These are phyloP conservation scores for Notarius quadriscutis DNA, from an alignment of 2,113 vertebrate genomes.

Conservation along the genomic window DNA sequence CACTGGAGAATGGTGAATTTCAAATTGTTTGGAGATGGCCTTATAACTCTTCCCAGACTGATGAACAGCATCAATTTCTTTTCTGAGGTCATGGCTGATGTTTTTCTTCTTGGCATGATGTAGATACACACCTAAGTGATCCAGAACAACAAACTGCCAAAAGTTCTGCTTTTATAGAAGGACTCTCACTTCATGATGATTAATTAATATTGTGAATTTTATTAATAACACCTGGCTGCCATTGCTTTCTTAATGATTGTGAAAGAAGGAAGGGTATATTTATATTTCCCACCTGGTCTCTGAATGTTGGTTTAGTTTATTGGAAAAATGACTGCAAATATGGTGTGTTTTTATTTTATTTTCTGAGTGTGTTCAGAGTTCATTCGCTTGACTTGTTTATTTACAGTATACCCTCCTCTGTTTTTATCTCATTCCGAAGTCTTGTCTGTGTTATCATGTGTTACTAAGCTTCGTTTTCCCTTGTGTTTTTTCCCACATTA, in stretches of 20 bases:
- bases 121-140: too few relatives aligned
- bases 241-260: not conserved
- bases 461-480: not conserved
- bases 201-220: not conserved
- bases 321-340: not conserved
- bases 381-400: not conserved
- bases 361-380: not conserved
- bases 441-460: not conserved
- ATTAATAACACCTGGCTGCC: not conserved
- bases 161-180: too few relatives aligned
- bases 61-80: too few relatives aligned
- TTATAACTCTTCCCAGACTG: too few relatives aligned
- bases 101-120: too few relatives aligned
- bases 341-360: not conserved
- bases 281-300: not conserved
- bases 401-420: not conserved
- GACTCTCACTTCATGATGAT: not conserved
- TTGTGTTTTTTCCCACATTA: not conserved
- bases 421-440: not conserved
- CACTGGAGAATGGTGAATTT: too few relatives aligned
- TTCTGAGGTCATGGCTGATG: too few relatives aligned
- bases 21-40: too few relatives aligned
- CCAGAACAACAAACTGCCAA: too few relatives aligned
- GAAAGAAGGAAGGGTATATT: not conserved
- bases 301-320: not conserved